These are phyloP conservation scores for Salvelinus fontinalis DNA, from an alignment of 2,113 vertebrate genomes.

Conservation along the genomic window DNA sequence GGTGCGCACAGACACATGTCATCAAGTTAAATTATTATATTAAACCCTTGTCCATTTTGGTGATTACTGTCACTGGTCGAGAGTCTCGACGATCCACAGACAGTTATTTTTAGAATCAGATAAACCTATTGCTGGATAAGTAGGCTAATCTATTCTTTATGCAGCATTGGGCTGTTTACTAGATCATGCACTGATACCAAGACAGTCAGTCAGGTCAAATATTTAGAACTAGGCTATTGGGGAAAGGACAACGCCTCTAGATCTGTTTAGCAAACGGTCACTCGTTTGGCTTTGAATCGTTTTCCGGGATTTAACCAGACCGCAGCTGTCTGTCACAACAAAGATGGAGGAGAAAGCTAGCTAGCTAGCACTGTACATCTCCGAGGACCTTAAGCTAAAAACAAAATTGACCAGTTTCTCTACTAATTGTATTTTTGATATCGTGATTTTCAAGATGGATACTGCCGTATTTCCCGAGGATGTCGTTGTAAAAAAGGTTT, in stretches of 20 bases:
- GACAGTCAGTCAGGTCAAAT: too few relatives aligned
- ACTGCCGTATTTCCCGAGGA: conserved; percentile 64
- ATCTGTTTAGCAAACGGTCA: not conserved
- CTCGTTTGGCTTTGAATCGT: conserved; percentile 23
- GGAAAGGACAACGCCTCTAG: not conserved
- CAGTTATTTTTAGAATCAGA: too few relatives aligned
- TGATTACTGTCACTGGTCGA: too few relatives aligned
- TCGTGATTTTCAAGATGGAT: conserved; percentile 74
- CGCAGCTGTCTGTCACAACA: conserved; percentile 12
- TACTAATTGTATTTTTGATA: not conserved
- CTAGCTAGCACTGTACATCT: not conserved
- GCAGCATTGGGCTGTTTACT: too few relatives aligned
- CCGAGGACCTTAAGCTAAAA: not conserved
- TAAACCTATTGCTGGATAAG: too few relatives aligned
- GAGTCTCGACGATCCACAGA: too few relatives aligned
- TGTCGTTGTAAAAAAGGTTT: conserved; percentile 76
- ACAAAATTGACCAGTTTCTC: not conserved
- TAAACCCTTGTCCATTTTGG: too few relatives aligned
- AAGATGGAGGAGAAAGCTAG: conserved; percentile 20
- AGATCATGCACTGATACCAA: too few relatives aligned
- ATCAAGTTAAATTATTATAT: too few relatives aligned
- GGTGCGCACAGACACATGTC: too few relatives aligned
- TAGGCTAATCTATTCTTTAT: too few relatives aligned
- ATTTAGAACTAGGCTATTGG: too few relatives aligned
- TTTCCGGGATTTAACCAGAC: conserved; percentile 10